A percentile compares a stretch with the other conserved stretches of the same genome.
Evolutionary conservation across 2,888 invertebrate species (phyloP).

Genomic region (Acheta domesticus): DNA sequence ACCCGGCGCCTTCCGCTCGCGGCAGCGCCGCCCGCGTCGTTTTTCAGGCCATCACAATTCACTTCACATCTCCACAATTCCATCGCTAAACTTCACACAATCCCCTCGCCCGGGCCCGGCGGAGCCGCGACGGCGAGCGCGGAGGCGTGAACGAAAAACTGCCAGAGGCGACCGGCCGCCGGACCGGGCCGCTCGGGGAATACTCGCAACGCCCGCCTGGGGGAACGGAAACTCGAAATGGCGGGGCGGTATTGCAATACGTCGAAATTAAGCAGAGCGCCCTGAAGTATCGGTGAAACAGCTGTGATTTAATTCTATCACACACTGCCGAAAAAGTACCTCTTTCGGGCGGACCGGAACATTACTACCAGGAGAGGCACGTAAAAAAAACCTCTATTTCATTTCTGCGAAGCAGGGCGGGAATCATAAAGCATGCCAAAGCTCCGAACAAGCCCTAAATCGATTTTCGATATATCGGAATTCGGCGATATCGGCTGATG

Average conservation of each 20-base stretch:
- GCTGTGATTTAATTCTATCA: neutral
- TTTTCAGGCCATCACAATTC: no score
- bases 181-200: no score
- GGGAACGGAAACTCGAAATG: no score
- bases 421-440: slow-evolving; percentile 18
- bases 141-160: no score
- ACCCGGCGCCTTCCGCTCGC: no score
- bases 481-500: neutral
- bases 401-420: neutral
- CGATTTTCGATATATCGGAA: slow-evolving; percentile 10
- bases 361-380: neutral
- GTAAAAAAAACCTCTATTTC: slow-evolving; percentile 18
- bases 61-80: no score
- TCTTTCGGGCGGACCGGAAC: neutral
- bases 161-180: no score
- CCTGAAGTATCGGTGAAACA: slow-evolving; percentile 7
- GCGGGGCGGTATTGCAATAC: neutral
- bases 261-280: neutral
- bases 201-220: no score
- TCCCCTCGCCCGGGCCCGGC: no score
- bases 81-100: no score
- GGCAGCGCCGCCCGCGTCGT: no score
- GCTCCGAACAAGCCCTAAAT: neutral
- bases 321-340: neutral
- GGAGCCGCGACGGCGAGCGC: no score